A percentile compares a stretch with the other conserved stretches of the same genome.
These are phyloP conservation scores for Tetrax tetrax DNA, from an alignment of 2,113 vertebrate genomes.

Conservation along the genomic window DNA sequence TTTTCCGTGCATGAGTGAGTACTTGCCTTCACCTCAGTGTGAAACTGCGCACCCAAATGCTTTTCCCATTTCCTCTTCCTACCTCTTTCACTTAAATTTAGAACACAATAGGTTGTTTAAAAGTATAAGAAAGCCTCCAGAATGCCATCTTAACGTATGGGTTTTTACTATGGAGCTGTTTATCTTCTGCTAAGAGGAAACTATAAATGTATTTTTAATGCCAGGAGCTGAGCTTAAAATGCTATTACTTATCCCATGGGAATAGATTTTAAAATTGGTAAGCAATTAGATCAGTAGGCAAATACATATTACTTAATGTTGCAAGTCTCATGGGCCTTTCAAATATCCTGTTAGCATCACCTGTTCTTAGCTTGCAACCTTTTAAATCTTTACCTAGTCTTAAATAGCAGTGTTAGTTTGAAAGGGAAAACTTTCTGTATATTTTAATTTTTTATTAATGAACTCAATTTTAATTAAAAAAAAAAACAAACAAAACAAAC, in stretches of 20 bases:
- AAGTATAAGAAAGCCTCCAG: conserved; percentile 8
- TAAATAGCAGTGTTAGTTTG: not conserved
- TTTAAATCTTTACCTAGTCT: conserved; percentile 62
- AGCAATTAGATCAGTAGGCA: conserved; percentile 64
- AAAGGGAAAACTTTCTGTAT: not conserved
- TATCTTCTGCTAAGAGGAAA: conserved; percentile 44
- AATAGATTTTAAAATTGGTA: conserved; percentile 63
- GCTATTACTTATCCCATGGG: conserved; percentile 59
- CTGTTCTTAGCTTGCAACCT: conserved; percentile 65
- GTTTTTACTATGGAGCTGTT: conserved; percentile 33
- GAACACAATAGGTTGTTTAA: conserved; percentile 35
- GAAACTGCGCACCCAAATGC: not conserved
- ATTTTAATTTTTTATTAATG: not conserved
- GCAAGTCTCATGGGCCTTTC: conserved; percentile 36
- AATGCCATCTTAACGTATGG: not conserved
- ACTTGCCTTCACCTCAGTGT: conserved; percentile 5
- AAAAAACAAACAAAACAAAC: no score
- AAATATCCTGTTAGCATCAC: conserved; percentile 69
- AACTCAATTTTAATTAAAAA: not conserved
- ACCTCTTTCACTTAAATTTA: conserved; percentile 12
- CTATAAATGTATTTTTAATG: conserved; percentile 66
- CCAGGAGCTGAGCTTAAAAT: conserved; percentile 54
- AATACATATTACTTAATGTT: conserved; percentile 39
- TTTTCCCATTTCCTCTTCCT: conserved; percentile 46
- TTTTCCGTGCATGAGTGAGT: not conserved